Evolutionary conservation across 2,113 vertebrate species (phyloP), one percentile per base, ranked within the genome.

Genomic region (Naja naja): DNA sequence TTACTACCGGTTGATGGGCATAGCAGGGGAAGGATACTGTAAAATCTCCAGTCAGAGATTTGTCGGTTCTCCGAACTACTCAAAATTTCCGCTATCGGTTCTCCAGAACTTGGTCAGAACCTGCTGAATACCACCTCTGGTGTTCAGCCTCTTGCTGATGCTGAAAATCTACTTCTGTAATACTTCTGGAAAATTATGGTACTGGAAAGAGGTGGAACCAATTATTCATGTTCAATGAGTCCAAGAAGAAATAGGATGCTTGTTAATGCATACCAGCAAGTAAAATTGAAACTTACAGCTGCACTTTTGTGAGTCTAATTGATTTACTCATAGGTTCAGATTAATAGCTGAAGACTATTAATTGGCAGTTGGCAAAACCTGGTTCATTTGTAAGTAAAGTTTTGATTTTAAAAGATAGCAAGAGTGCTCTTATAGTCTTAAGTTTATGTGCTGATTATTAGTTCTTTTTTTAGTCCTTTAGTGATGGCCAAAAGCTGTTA

Each of bases 341-440:
- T 23, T 47, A 49, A 60, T 85, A 18, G 2, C 45, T 52, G 6
- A 47, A 14, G 52, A 52, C 23, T 87, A 8, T n/a, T n/a, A n/a
- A n/a, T n/a, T n/a, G n/a, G n/a, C 88, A 91, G n/a, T 89, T 94
- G 92, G 94, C 64, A 90, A 92, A 94, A 91, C 89, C 54, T 93
- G 45, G 34, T 88, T 93, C 86, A 89, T 92, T 25, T 94, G 93
- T 88, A 81, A n/a, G 93, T 94, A 14, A 81, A 34, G 64, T 74
- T 95, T 96, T 95, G 60, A 92, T 95, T 93, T 94, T 90, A 55
- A 55, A 88, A 91, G 85, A 58, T 90, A 54, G 58, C 54, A 90
- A 69, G 25, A 93, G 25, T 81, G 85, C 39, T 52, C 69, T 49
- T 92, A 93, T 95, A 69, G 93, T 86, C 93, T 92, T 92, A 94